These are phyloP conservation scores for Phalacrocorax brasilianus DNA, from an alignment of 2,113 vertebrate genomes.

Conservation along the genomic window DNA sequence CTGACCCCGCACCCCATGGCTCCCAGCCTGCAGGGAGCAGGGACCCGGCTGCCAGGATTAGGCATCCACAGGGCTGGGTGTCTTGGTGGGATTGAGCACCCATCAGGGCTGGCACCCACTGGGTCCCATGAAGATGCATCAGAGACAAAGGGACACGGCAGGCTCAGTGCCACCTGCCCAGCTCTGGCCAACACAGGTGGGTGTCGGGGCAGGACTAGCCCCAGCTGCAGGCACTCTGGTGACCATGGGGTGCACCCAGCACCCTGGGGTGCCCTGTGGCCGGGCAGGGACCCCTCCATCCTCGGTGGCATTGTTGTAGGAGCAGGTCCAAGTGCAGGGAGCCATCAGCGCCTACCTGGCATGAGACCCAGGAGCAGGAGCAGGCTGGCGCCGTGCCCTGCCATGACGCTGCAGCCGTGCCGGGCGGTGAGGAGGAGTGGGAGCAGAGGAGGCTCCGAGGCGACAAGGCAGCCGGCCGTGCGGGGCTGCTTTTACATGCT, in stretches of 20 bases:
- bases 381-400: conserved; percentile 41
- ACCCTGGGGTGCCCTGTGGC: not conserved
- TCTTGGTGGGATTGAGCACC: not conserved
- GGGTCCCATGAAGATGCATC: not conserved
- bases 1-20: fast-evolving
- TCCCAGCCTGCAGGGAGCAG: fast-evolving
- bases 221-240: not conserved
- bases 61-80: not conserved
- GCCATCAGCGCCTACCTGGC: conserved; percentile 63
- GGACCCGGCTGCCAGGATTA: not conserved
- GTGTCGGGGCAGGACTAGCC: not conserved
- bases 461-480: not conserved
- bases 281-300: not conserved
- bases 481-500: conserved; percentile 34
- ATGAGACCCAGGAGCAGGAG: conserved; percentile 68
- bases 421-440: not conserved
- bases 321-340: too few species aligned
- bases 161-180: not conserved
- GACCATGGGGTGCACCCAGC: not conserved
- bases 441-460: not conserved
- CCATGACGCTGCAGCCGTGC: conserved; percentile 55
- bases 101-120: not conserved
- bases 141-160: fast-evolving
- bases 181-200: not conserved
- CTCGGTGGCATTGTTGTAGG: fast-evolving